Conservation (phyloP, 2,797 vertebrate species). For the Tokudaia tokunoshimensis region DNA sequence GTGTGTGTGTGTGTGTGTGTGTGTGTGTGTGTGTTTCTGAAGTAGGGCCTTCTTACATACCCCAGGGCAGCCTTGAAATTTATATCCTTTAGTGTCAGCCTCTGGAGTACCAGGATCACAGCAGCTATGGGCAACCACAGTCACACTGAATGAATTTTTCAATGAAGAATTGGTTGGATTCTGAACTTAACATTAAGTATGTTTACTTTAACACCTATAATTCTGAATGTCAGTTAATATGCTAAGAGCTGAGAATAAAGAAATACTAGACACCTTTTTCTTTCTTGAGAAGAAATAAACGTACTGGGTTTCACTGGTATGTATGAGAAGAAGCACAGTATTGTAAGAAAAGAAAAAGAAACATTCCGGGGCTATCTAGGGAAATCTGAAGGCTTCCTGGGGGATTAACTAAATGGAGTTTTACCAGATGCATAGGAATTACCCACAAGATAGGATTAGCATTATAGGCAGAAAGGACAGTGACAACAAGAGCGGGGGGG, state of each 20-base stretch:
- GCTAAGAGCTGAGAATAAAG: conserved; percentile 9
- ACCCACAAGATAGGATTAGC: neutral
- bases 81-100: neutral
- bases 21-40: neutral
- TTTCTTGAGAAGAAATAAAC: conserved; percentile 17
- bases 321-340: neutral
- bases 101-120: neutral
- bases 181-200: neutral
- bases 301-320: neutral
- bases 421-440: conserved; percentile 29
- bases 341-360: conserved; percentile 2
- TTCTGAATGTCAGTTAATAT: neutral
- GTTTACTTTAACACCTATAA: neutral
- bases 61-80: neutral
- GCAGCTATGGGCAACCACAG: neutral
- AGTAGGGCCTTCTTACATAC: neutral
- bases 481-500: neutral
- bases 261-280: neutral
- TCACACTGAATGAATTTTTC: neutral
- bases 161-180: neutral
- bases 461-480: neutral
- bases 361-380: neutral
- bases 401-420: neutral
- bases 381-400: neutral
- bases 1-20: neutral